Evolutionary conservation across 2,797 vertebrate species (phyloP), one percentile per base, ranked within the genome.

Genomic region (Sebastes umbrosus): DNA sequence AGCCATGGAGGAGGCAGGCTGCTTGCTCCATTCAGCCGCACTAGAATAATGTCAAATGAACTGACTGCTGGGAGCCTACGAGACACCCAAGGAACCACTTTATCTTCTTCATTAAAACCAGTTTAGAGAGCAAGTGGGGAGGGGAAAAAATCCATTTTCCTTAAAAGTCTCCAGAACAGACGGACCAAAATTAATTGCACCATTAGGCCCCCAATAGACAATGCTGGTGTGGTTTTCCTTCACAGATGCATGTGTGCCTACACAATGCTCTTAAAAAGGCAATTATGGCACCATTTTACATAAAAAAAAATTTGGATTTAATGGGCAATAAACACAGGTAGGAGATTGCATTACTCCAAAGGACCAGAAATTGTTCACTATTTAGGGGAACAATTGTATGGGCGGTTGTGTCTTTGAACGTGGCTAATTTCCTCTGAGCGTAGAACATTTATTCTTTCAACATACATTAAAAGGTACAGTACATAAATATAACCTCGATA

Each of bases 31-130:
- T 84, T 86, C 90, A 88, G 88, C 69, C 91, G 95, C 95, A 96
- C 95, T 95, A 87, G 95, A 97, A 96, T 96, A 96, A 97, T 96
- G 96, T 97, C 96, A 96, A 92, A 92, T 96, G 95, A 97, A 97
- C 94, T 96, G 96, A 97, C 96, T 96, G 96, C 95, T 92, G 95
- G 90, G 95, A 96, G 96, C 96, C 96, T 92, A 93, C 95, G 96
- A 97, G 96, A 97, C 95, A 95, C 95, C 95, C 96, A 95, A 96
- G 95, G 95, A 96, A 95, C 86, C 94, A 96, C 96, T 98, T 98
- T 96, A 97, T 98, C 97, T 97, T 97, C 97, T 98, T 98, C 96
- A 98, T 98, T 98, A 98, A 97, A 97, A 96, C 96, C 96, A 96
- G 96, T 97, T 97, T 96, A 96, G 94, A 96, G 96, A 96, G 84